Evolutionary conservation across 2,113 vertebrate species (phyloP).

Genomic region (Eubucco bourcierii): DNA sequence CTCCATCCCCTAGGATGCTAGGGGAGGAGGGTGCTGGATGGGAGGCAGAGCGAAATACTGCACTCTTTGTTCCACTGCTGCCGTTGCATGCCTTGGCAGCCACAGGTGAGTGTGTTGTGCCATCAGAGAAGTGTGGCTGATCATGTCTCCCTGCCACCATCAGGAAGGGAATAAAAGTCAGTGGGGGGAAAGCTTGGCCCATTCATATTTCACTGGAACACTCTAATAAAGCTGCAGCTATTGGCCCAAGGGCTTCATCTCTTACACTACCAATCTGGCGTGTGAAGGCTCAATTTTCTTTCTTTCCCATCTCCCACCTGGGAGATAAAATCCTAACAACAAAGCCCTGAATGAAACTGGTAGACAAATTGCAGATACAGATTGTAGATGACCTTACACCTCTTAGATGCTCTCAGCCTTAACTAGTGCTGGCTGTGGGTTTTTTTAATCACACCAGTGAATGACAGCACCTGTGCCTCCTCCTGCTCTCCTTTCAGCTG

Average conservation of each 20-base stretch:
- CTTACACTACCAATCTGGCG: not conserved
- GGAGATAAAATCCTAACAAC: not conserved
- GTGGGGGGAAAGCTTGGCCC: not conserved
- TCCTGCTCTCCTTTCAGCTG: conserved; percentile 12
- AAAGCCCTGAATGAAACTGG: not conserved
- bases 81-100: not conserved
- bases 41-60: not conserved
- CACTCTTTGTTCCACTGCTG: not conserved
- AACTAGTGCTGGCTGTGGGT: not conserved
- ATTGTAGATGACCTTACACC: not conserved
- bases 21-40: not conserved
- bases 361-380: not conserved
- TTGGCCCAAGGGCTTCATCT: not conserved
- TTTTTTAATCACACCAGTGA: not conserved
- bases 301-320: not conserved
- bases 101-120: not conserved
- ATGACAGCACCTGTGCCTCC: not conserved
- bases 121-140: not conserved
- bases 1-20: not conserved
- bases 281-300: not conserved
- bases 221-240: not conserved
- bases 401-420: not conserved
- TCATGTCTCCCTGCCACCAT: not conserved
- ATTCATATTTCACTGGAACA: not conserved
- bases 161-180: not conserved